Conservation (phyloP, 2,888 invertebrate genomes). For the Eremobia ochroleuca region DNA sequence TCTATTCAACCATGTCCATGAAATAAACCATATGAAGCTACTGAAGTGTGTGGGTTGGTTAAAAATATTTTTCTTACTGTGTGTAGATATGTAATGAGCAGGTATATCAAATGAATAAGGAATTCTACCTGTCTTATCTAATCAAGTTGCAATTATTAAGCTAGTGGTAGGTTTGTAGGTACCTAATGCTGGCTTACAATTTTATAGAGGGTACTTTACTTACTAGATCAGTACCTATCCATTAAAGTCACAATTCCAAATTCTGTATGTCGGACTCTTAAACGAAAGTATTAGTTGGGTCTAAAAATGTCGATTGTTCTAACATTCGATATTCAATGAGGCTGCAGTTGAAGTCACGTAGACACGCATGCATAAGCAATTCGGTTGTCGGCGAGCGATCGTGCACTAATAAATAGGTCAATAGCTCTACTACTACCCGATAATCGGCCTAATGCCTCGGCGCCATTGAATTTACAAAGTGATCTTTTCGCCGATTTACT, state of each 20-base stretch:
- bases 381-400: slow-evolving; percentile 80
- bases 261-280: not conserved
- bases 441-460: slow-evolving; percentile 56
- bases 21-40: slow-evolving; percentile 29
- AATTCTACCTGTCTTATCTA: slow-evolving; percentile 10
- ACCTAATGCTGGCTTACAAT: not conserved
- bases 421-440: slow-evolving; percentile 76
- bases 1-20: slow-evolving; percentile 39
- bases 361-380: slow-evolving; percentile 88
- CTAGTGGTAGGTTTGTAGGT: not conserved
- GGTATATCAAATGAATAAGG: not conserved
- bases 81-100: not conserved
- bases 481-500: slow-evolving; percentile 48
- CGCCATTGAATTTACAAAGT: slow-evolving; percentile 58
- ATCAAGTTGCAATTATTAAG: not conserved
- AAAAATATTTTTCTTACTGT: not conserved
- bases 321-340: slow-evolving; percentile 81
- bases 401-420: slow-evolving; percentile 88
- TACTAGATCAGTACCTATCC: not conserved
- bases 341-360: slow-evolving; percentile 83
- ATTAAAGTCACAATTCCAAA: not conserved
- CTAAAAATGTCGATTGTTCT: slow-evolving; percentile 72
- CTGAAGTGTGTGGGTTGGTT: not conserved
- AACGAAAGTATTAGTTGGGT: slow-evolving; percentile 66
- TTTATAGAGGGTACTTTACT: not conserved